Base-by-base conservation (phyloP, 2,888 invertebrate genomes). In the Lycocerus yunnanus region DNA sequence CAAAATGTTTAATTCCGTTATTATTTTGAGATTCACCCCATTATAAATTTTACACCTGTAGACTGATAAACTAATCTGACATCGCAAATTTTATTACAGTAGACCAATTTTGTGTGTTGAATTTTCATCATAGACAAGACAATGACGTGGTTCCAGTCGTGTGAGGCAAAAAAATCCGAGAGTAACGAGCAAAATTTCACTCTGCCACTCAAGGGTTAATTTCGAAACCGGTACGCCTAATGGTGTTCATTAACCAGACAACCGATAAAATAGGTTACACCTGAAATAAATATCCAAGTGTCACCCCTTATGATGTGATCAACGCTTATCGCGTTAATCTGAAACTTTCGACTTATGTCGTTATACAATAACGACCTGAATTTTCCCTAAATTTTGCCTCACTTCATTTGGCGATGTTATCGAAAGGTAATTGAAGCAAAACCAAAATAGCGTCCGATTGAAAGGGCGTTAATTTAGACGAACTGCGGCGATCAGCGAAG, bases 391-490 rank as follows among this genome's bases (percentile, higher is more conserved):
- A 60, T 15, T 60, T 60, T 15, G 60, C 60, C 60, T 60, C 60
- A 60, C 60, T 15, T 60, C 16, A 60, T 43, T 63, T 63, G n/a
- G 20, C 18, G 20, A 63, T 63, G 18, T 63, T 18, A 63, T 63
- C 20, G 20, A 63, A 63, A 63, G 61, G 20, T 63, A 63, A 63
- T 63, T 20, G 61, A 18, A 18, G 61, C 63, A 65, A 72, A 73
- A 73, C 72, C 74, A 68, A 71, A 74, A 71, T 60, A 68, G 71
- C 58, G 68, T 71, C 75, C 74, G 66, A 74, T 74, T 66, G 76
- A 76, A 76, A 74, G 74, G 72, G 21, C 73, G 71, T 73, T 79
- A 80, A 80, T 80, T 77, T 78, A 80, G 77, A 80, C 75, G 80
- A 79, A 80, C 79, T 76, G 78, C 78, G 72, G 74, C 69, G 78